Evolutionary conservation across 1,140 invertebrate species (phyloP), one percentile per base, ranked within the genome.

Genomic region (Anoplophora glabripennis): DNA sequence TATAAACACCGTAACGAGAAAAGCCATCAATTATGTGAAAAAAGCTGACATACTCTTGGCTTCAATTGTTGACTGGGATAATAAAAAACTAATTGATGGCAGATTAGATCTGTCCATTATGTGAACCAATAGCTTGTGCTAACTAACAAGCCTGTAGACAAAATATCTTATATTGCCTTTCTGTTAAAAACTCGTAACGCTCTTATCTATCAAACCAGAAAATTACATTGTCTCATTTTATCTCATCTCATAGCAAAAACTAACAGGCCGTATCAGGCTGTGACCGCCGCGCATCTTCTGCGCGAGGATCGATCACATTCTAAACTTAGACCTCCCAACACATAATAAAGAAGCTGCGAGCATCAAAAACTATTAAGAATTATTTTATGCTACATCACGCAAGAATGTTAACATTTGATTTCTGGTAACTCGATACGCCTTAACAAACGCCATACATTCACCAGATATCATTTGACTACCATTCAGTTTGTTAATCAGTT

Each of bases 201-300:
- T 59, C 48, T 52, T 63, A 64, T 66, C 68, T 64, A 72, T 72
- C 63, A 72, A 72, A 70, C 52, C 68, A 66, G 67, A 68, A 72
- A 72, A 72, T 72, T 72, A 72, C 68, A 70, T 70, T 72, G 70
- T 72, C 67, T 66, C 66, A 61, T 69, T 65, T 70, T 61, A 66
- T 66, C 57, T 60, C 60, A 61, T 63, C 66, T 58, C 49, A 44
- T 52, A 49, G 61, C 61, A 68, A 68, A 70, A 68, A 67, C 59
- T 46, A 57, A 42, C 34, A 21, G 46, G 38, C 42, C 34, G 33
- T 33, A 21, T 61, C 58, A 68, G 66, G 61, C 55, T 61, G 64
- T 68, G 61, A 63, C n/a, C 18, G 12, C 14, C n/a, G 21, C 15
- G 37, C 45, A 47, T 49, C 46, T 37, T 38, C 28, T 53, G 45